Evolutionary conservation across 2,113 vertebrate species (phyloP).

Genomic region (Oncorhynchus tshawytscha): DNA sequence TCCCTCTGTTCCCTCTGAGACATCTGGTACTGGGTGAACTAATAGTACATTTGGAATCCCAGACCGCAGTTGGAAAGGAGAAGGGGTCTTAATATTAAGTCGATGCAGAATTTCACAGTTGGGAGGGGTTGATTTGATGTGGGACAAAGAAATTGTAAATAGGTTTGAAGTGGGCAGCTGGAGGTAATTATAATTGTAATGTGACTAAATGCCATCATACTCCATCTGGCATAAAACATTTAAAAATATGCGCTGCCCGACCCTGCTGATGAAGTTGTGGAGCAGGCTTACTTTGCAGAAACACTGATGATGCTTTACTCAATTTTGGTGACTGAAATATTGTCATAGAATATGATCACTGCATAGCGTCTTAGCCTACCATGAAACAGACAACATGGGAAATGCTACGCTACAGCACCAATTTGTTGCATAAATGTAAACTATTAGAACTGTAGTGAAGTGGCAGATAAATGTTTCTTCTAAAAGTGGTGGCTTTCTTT

Average conservation of each 20-base stretch:
- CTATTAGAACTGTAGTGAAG: neutral
- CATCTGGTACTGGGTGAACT: neutral
- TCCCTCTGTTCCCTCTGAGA: neutral
- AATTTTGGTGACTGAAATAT: no score
- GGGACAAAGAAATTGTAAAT: neutral
- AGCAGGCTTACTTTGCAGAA: no score
- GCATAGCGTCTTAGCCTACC: no score
- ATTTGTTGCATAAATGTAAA: neutral
- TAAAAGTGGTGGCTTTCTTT: conserved; percentile 2
- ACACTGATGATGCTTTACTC: no score
- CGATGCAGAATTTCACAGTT: neutral
- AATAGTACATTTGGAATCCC: neutral
- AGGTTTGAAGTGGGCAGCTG: no score
- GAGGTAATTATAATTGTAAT: no score
- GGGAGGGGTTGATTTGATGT: neutral
- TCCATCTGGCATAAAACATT: neutral
- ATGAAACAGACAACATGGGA: no score
- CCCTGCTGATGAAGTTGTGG: no score
- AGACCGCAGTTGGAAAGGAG: neutral
- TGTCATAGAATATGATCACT: no score
- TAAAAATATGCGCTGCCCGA: no score
- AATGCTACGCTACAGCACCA: no score
- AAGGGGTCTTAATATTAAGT: neutral
- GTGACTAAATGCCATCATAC: neutral
- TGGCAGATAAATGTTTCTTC: neutral